A percentile compares a stretch with the other conserved stretches of the same genome.
phyloP scores from a whole-genome alignment of 2,888 invertebrate genomes.

The Synanthedon myopaeformis region DNA sequence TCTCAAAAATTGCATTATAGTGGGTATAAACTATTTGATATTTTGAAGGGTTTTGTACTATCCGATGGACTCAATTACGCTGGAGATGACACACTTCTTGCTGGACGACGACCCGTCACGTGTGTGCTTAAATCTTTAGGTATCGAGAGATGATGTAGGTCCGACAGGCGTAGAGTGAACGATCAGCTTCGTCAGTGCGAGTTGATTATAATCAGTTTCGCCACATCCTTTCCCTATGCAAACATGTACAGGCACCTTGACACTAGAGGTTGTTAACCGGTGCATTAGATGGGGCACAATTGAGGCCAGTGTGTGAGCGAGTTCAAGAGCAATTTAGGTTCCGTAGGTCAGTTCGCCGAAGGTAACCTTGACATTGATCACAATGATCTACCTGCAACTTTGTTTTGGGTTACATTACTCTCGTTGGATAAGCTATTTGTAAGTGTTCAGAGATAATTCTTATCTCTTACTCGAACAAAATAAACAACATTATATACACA shows the following conservation, averaged over 20 bases:
- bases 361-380: slow-evolving; percentile 68
- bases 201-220: slow-evolving; percentile 25
- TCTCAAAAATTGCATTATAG: too few relatives aligned
- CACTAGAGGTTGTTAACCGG: slow-evolving; percentile 69
- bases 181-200: slow-evolving; percentile 6
- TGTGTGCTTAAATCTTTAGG: too few relatives aligned
- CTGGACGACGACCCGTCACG: too few relatives aligned
- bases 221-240: slow-evolving; percentile 42
- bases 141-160: too few relatives aligned
- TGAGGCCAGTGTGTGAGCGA: slow-evolving; percentile 69
- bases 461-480: too few relatives aligned
- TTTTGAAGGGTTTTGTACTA: too few relatives aligned
- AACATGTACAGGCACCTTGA: slow-evolving; percentile 63
- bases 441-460: background rate
- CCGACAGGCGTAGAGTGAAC: background rate
- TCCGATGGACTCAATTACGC: too few relatives aligned
- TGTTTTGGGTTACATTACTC: slow-evolving; percentile 1
- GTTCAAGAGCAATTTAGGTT: slow-evolving; percentile 70
- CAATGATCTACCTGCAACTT: slow-evolving; percentile 32
- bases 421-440: background rate
- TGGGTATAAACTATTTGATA: too few relatives aligned
- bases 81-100: too few relatives aligned
- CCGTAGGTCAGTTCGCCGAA: slow-evolving; percentile 70
- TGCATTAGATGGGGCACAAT: slow-evolving; percentile 66
- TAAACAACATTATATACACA: too few relatives aligned